Evolutionary conservation across 1,140 invertebrate genomes (phyloP), one percentile per base, ranked within the genome.

Genomic region (Tetramorium parvispinum): DNA sequence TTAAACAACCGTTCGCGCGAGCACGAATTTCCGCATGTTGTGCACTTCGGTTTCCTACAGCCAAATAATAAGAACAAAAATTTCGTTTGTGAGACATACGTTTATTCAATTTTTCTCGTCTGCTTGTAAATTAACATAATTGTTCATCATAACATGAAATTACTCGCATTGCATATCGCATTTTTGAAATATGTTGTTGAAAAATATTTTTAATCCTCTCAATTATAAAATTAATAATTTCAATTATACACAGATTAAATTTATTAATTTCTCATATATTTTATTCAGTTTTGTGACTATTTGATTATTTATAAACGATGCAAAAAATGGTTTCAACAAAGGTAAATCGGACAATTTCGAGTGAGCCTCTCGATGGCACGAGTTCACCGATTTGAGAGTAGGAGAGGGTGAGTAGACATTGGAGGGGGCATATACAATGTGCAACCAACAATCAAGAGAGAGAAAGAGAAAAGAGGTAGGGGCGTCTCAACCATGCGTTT

Each of bases 351-450:
- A 85, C 77, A 89, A 89, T 63, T 75, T 88, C 53, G 85, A 77
- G 75, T 63, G 87, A 87, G 90, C 86, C 87, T 77, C 86, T 86
- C 88, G 86, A 88, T 85, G 89, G 86, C 88, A 90, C 86, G 86
- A 93, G 87, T 88, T 89, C 78, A 83, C 82, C 82, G 89, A 90
- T 92, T 89, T 87, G 57, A 68, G 71, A 86, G 85, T 85, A 90
- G 87, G 77, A 93, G 87, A 87, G 79, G 88, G 90, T 82, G 89
- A 82, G 85, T 86, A 88, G 87, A 76, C 83, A 63, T 68, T 89
- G 91, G 92, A 89, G 88, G 91, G 92, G 90, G 89, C 70, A 90
- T 90, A 89, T 89, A 92, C 90, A 89, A 92, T 88, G 88, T 92
- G 89, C 91, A 91, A 93, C 88, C 88, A 91, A 91, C 87, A 89